Evolutionary conservation across 2,888 invertebrate species (phyloP).

Genomic region (Athalia circularis): DNA sequence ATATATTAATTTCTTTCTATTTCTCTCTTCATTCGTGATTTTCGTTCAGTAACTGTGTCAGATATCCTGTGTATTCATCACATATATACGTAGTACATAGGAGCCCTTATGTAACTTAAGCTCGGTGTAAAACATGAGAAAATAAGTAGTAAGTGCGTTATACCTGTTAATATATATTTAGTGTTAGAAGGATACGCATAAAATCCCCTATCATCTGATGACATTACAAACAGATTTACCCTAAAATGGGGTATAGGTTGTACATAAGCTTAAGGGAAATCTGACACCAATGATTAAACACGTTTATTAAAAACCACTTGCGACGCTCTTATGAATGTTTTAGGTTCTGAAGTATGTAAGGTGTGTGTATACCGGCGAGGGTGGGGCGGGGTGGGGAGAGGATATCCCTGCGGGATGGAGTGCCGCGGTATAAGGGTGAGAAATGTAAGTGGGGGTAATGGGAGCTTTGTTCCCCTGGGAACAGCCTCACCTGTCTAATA

Average conservation of each 20-base stretch:
- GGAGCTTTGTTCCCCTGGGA: slow-evolving; percentile 72
- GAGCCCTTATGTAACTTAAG: slow-evolving; percentile 38
- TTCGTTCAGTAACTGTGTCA: too few relatives aligned
- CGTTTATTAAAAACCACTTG: slow-evolving; percentile 71
- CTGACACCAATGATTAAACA: slow-evolving; percentile 69
- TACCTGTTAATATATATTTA: background rate
- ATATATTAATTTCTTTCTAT: background rate
- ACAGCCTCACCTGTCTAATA: slow-evolving; percentile 71
- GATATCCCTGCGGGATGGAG: background rate
- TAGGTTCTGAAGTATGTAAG: slow-evolving; percentile 52
- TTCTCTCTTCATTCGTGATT: too few relatives aligned
- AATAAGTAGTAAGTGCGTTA: slow-evolving; percentile 27
- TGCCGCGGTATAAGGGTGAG: background rate
- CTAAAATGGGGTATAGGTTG: slow-evolving; percentile 35
- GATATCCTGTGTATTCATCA: too few relatives aligned
- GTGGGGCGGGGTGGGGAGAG: slow-evolving; percentile 54
- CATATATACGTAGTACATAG: background rate
- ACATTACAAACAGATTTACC: slow-evolving; percentile 59
- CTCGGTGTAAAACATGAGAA: background rate
- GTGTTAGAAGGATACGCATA: background rate
- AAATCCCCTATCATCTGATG: slow-evolving; percentile 54
- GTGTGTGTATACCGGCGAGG: background rate
- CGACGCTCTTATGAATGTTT: slow-evolving; percentile 67
- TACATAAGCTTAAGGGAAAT: slow-evolving; percentile 51
- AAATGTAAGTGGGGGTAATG: slow-evolving; percentile 65